Conservation (phyloP, 1,140 invertebrate species). For the Pseudoatta argentina region DNA sequence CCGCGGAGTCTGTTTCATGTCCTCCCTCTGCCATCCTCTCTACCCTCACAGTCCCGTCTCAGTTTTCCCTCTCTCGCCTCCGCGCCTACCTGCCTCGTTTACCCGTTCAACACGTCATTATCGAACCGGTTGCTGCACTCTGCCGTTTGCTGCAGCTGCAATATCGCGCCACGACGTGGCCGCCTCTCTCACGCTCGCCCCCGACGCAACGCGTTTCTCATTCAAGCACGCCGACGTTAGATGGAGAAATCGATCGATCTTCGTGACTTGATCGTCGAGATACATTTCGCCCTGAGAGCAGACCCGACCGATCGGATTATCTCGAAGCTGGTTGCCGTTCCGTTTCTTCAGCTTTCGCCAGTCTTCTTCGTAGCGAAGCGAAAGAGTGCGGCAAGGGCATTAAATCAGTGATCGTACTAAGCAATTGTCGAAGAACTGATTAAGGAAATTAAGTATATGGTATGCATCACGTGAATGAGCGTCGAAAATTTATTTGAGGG, state of each 20-base stretch:
- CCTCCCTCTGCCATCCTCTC: slow-evolving; percentile 16
- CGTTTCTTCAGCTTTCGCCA: slow-evolving; percentile 30
- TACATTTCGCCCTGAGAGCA: not conserved
- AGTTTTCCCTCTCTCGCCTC: not conserved
- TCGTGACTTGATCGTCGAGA: slow-evolving; percentile 45
- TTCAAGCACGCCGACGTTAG: slow-evolving; percentile 71
- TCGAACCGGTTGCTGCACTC: slow-evolving; percentile 79
- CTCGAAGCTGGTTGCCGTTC: not conserved
- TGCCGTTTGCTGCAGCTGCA: slow-evolving; percentile 75
- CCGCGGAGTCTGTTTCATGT: slow-evolving; percentile 52
- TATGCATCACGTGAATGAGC: slow-evolving; percentile 6
- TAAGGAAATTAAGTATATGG: slow-evolving; percentile 35
- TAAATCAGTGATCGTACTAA: slow-evolving; percentile 41
- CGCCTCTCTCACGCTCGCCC: slow-evolving; percentile 76
- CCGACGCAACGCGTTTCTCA: slow-evolving; percentile 63
- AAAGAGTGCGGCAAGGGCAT: slow-evolving; percentile 47
- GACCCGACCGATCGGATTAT: slow-evolving; percentile 25
- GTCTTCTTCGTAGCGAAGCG: not conserved
- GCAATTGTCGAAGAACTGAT: slow-evolving; percentile 47
- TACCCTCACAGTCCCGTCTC: slow-evolving; percentile 29
- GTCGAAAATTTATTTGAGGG: slow-evolving; percentile 8
- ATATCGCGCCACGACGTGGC: slow-evolving; percentile 58
- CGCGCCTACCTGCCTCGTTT: slow-evolving; percentile 68
- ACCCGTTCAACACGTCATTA: slow-evolving; percentile 77
- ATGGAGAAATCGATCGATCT: slow-evolving; percentile 64